phyloP scores from a whole-genome alignment of 2,797 vertebrate genomes.

The Emydoidea blandingii region DNA sequence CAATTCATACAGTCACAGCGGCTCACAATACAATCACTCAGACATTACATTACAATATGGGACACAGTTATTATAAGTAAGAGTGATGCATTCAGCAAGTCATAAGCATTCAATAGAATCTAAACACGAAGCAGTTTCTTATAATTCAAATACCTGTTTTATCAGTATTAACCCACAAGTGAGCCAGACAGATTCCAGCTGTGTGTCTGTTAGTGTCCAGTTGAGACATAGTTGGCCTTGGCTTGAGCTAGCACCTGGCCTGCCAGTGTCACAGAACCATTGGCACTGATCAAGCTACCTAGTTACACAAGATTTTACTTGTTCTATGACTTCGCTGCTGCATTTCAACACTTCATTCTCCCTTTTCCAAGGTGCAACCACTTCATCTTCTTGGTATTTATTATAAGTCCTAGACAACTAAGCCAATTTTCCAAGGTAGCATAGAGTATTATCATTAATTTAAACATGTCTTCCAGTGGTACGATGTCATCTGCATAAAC shows the following conservation, averaged over 20 bases:
- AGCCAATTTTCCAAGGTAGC: not conserved
- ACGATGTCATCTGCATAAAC: not conserved
- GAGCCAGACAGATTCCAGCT: not conserved
- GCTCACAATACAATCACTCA: not conserved
- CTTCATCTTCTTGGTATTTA: not conserved
- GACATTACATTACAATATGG: not conserved
- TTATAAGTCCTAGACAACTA: not conserved
- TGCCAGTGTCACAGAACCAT: not conserved
- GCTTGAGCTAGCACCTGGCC: not conserved
- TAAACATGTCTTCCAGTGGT: not conserved
- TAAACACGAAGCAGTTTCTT: not conserved
- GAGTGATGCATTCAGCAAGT: not conserved
- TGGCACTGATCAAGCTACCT: not conserved
- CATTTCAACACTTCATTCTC: not conserved
- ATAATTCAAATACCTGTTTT: not conserved
- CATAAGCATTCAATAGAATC: not conserved
- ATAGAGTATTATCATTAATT: not conserved
- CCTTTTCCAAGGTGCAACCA: not conserved
- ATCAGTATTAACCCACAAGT: not conserved
- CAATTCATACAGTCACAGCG: not conserved
- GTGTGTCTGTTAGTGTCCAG: not conserved
- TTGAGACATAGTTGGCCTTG: not conserved
- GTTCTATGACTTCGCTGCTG: not conserved
- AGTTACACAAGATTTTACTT: not conserved
- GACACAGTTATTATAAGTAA: not conserved